A percentile compares a stretch with the other conserved stretches of the same genome.
Conservation (phyloP, 2,888 invertebrate species). For the Ellobium chinense region DNA sequence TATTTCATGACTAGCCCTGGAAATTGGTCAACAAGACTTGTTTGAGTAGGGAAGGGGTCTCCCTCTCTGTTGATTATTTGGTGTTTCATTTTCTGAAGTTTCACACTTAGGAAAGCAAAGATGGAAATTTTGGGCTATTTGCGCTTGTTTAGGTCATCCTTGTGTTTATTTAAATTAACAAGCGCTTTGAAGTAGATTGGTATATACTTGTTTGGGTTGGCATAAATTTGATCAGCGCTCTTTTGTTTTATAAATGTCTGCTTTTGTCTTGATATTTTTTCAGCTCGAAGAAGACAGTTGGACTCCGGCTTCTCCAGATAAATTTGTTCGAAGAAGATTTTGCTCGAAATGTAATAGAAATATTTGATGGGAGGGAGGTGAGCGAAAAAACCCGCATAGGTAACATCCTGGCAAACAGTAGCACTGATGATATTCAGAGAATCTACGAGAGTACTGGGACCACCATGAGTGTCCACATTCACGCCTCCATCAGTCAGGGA, state of each 20-base stretch:
- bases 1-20: too few species aligned
- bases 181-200: neutral
- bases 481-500: conserved; percentile 96
- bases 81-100: too few species aligned
- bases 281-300: conserved; percentile 89
- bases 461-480: conserved; percentile 89
- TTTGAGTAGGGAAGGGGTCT: too few species aligned
- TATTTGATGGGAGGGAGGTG: conserved; percentile 96
- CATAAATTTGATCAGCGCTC: neutral
- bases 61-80: too few species aligned
- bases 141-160: too few species aligned
- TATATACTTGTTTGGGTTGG: neutral
- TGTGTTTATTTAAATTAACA: neutral
- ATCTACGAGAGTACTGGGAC: conserved; percentile 67
- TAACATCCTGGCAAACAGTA: conserved; percentile 66
- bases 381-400: conserved; percentile 79
- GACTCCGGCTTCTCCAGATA: conserved; percentile 83
- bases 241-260: neutral
- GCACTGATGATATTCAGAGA: conserved; percentile 53
- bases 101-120: too few species aligned
- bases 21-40: too few species aligned
- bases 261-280: conserved; percentile 10
- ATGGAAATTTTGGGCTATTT: too few species aligned
- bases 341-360: conserved; percentile 87
- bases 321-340: conserved; percentile 77